Base-by-base conservation (phyloP, 2,888 invertebrate genomes). In the Caenorhabditis sinica region DNA sequence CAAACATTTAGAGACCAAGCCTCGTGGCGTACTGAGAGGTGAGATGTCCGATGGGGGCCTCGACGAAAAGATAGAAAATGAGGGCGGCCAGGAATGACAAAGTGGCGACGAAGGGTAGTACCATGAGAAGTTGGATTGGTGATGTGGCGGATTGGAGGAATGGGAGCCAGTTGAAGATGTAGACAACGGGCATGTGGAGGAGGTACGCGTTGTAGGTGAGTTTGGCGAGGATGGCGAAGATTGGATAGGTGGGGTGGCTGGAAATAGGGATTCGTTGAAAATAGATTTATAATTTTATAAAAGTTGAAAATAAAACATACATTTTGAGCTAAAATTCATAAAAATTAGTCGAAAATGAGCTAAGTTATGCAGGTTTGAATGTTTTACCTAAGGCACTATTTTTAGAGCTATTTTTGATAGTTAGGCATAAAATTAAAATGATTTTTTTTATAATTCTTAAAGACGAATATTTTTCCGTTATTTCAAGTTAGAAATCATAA, bases 151-250 rank as follows among this genome's bases (percentile, higher is more conserved):
- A 56, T 76, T 92, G 92, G 6, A 92, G 86, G 71, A 87, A 89
- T n/a, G 83, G 76, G 0, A 90, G 80, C 73, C 87, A 81, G 76
- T 91, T 92, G 88, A 92, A 90, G 66, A 90, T 76, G 86, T 90
- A 92, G 68, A 92, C 90, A 56, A 91, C 86, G 23, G 92, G 92
- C 92, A 92, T 92, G 82, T 92, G 92, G 4, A 91, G 85, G 9
- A 92, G 89, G 69, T 91, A 91, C 20, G 88, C 91, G 66, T 88
- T 87, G 89, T 89, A 92, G 65, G 90, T 91, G 61, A 91, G 89
- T 49, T 88, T 87, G 40, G 90, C 91, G 28, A 90, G 75, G 15
- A 91, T 85, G 1, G 90, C 77, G 89, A 90, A 91, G 40, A 84
- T 71, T 20, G 75, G 80, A 49, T 77, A 53, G 17, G 89, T 83